Evolutionary conservation across 2,888 invertebrate species (phyloP), one percentile per base, ranked within the genome.

Genomic region (Agonopterix arenella): DNA sequence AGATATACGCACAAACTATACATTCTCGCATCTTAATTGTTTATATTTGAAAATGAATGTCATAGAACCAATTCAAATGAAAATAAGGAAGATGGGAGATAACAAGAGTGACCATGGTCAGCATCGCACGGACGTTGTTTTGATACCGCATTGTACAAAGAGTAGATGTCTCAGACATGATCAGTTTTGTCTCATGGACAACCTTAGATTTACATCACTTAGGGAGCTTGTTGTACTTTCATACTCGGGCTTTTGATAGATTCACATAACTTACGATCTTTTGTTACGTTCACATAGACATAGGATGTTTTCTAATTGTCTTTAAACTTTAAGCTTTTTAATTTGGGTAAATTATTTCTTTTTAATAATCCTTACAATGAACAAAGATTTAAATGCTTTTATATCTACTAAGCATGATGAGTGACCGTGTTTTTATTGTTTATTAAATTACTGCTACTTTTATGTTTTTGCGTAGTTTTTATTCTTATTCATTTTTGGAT

Each of bases 71-170:
- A 40, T 40, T 40, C n/a, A n/a, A 28, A 28, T 28, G 28, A 28
- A 28, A 28, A 7, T 28, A 3, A n/a, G 40, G 10, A n/a, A 40
- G 40, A n/a, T n/a, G n/a, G 37, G 43, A 43, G 38, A 46, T 44
- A 65, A 63, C 41, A 47, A 47, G 49, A 44, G 52, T 28, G 53
- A 52, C 52, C 54, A 55, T 56, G 52, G 61, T 54, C 61, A 56
- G 61, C 61, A 55, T 52, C 58, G 53, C 53, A 51, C 51, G 52
- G 58, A 53, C 53, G 57, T 51, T 57, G 64, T 71, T 77, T 73
- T 70, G 67, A 70, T 78, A 74, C 73, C 68, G 74, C 79, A 66
- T 70, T 76, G 77, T 82, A 81, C 79, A 80, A 73, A 76, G 68
- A 68, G 73, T 78, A 79, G 75, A 72, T 71, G 73, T 77, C 75